A percentile compares a stretch with the other conserved stretches of the same genome.
Evolutionary conservation across 2,113 vertebrate genomes (phyloP).

Genomic region (Cyprinodon tularosa): DNA sequence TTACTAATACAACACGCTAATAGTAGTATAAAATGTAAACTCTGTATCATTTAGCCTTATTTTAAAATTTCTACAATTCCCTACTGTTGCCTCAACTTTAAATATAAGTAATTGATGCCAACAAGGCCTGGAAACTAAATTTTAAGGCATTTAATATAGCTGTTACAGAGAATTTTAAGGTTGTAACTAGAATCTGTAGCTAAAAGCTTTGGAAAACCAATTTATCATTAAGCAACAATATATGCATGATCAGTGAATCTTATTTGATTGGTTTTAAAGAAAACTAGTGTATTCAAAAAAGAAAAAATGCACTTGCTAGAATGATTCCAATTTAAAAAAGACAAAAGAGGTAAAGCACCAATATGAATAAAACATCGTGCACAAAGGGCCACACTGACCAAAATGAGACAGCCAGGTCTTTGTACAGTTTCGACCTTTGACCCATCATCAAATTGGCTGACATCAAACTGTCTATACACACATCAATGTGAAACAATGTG

Average conservation of each 20-base stretch:
- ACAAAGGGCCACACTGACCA: constrained; percentile 13
- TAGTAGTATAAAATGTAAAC: too few species aligned
- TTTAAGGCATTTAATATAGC: neutral
- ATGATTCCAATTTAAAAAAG: constrained; percentile 52
- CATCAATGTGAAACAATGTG: constrained; percentile 30
- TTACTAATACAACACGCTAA: too few species aligned
- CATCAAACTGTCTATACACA: constrained; percentile 33
- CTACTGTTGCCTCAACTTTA: too few species aligned
- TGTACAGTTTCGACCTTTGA: constrained; percentile 54
- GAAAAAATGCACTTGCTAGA: constrained; percentile 15
- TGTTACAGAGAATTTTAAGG: neutral
- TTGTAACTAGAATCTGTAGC: neutral
- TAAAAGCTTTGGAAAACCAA: too few species aligned
- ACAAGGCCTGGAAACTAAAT: neutral
- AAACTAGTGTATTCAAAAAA: constrained; percentile 16
- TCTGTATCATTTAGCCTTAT: too few species aligned
- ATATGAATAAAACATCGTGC: constrained; percentile 66
- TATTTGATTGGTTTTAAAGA: constrained; percentile 21
- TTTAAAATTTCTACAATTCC: too few species aligned
- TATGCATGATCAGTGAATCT: neutral
- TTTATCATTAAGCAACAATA: neutral
- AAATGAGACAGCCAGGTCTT: constrained; percentile 56
- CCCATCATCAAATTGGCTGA: constrained; percentile 45
- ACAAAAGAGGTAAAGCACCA: constrained; percentile 29
- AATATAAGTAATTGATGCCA: neutral